Evolutionary conservation across 2,113 vertebrate genomes (phyloP).

Genomic region (Colinus virginianus): DNA sequence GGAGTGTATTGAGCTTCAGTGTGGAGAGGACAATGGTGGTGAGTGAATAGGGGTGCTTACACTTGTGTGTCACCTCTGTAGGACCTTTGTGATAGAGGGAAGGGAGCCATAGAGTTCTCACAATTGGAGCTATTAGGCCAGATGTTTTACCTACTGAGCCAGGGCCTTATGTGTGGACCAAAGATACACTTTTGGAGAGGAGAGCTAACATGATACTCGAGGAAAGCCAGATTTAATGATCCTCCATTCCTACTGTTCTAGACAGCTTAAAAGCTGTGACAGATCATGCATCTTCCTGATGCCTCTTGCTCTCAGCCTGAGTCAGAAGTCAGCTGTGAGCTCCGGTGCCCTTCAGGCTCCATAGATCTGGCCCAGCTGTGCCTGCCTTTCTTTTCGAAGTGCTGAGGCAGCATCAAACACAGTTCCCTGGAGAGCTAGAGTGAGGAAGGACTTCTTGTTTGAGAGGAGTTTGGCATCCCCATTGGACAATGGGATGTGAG

Average conservation of each 20-base stretch:
- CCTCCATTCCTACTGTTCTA: not conserved
- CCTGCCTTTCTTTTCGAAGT: not conserved
- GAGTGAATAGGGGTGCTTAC: not conserved
- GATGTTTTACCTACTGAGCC: not conserved
- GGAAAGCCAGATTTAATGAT: not conserved
- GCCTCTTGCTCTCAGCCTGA: not conserved
- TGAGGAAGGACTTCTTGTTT: not conserved
- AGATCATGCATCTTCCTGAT: not conserved
- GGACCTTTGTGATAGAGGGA: not conserved
- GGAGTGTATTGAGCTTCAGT: not conserved
- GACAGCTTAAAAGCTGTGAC: not conserved
- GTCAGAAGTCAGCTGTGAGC: not conserved
- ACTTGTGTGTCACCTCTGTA: not conserved
- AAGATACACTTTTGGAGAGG: not conserved
- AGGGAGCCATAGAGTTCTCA: not conserved
- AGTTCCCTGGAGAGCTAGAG: not conserved
- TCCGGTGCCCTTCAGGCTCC: not conserved
- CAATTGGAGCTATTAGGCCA: not conserved
- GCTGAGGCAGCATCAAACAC: not conserved
- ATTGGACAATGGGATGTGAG: not conserved
- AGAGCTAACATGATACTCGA: not conserved
- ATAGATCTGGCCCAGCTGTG: not conserved
- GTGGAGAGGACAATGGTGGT: too few relatives aligned
- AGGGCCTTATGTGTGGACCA: not conserved
- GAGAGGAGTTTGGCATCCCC: not conserved